Evolutionary conservation across 1,140 invertebrate genomes (phyloP), one percentile per base, ranked within the genome.

Genomic region (Telenomus remus): DNA sequence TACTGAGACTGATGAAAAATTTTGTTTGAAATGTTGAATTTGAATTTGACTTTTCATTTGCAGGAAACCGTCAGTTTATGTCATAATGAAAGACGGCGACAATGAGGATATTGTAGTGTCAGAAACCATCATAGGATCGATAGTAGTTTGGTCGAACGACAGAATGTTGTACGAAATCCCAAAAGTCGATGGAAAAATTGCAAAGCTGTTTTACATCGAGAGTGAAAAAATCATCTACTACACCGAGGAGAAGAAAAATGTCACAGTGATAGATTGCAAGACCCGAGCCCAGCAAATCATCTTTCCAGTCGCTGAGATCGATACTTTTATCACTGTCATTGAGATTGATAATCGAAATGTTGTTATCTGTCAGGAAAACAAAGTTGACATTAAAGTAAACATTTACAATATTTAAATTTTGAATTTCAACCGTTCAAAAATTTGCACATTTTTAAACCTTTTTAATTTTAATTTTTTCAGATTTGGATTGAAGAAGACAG

Each of bases 41-140:
- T 11, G n/a, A 39, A 39, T 54, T 39, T 53, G 27, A 53, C 12
- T n/a, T 11, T 19, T 12, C 33, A 14, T 66, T 56, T 50, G 10
- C 35, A 83, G 80, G 55, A 81, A 81, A 50, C 83, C 79, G 19
- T 43, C 83, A 4, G 86, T 86, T 61, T 83, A 84, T 66, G 85
- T 83, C 13, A 66, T 82, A 42, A 80, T 87, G 55, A 76, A 82
- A 34, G 55, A 78, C 44, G 57, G 43, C 19, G 78, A 70, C 8
- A n/a, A 81, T 61, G 34, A 53, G 7, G 81, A 87, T 47, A 76
- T 72, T 34, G 16, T 87, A 3, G 78, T 80, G 9, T 80, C 79
- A 43, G 82, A 84, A 71, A 85, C 80, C 0, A 54, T 61, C 34
- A 73, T 75, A 4, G 84, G 82, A 35, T 81, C 78, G n/a, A 81